Percentiles rank a stretch among this genome's conserved stretches.
Conservation (phyloP, 2,888 invertebrate genomes). For the Phrixothrix hirtus region DNA sequence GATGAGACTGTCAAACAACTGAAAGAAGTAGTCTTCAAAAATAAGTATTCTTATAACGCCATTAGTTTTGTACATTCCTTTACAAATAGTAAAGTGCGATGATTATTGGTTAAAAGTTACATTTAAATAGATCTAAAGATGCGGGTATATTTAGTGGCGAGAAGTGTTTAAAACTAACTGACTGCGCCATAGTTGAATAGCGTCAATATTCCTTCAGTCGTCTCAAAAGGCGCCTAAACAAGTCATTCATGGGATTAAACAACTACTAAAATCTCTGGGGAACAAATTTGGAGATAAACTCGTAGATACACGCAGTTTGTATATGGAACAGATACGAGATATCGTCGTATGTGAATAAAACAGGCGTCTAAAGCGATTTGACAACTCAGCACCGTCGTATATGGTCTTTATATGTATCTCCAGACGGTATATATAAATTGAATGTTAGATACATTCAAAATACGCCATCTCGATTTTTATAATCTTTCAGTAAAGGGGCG, state of each 20-base stretch:
- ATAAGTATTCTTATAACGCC: slow-evolving; percentile 5
- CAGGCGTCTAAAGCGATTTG: slow-evolving; percentile 29
- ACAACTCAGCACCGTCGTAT: slow-evolving; percentile 20
- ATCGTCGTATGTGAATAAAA: slow-evolving; percentile 22
- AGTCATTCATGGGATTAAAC: slow-evolving; percentile 37
- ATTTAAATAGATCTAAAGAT: background rate
- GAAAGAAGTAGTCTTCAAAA: slow-evolving; percentile 16
- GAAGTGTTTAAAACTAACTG: background rate
- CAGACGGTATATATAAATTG: no score
- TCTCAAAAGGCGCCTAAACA: slow-evolving; percentile 35
- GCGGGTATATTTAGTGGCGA: background rate
- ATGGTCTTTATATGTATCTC: no score
- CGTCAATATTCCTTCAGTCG: slow-evolving; percentile 20
- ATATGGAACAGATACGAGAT: slow-evolving; percentile 26
- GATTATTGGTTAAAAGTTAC: background rate
- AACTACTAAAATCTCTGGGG: slow-evolving; percentile 32
- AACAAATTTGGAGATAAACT: slow-evolving; percentile 36
- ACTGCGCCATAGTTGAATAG: slow-evolving; percentile 4
- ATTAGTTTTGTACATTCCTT: background rate
- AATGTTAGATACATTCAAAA: no score
- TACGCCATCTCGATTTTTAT: no score
- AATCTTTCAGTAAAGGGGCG: no score
- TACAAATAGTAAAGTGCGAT: background rate
- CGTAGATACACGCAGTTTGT: slow-evolving; percentile 23
- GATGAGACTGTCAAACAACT: slow-evolving; percentile 28